Evolutionary conservation across 2,888 invertebrate genomes (phyloP).

Genomic region (Encarsia formosa): DNA sequence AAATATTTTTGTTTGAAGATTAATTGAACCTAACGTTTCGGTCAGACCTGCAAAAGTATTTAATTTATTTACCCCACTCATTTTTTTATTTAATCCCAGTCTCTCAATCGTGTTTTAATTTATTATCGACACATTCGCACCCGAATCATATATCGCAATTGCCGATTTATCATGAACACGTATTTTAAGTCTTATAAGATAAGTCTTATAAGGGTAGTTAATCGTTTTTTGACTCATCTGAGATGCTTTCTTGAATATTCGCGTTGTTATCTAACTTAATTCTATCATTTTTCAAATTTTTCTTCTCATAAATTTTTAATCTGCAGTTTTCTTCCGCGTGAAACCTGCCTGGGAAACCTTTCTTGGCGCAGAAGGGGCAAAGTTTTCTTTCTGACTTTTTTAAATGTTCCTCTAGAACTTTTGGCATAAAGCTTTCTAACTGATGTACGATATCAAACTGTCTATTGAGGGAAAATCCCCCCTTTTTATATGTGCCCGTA

Average conservation of each 20-base stretch:
- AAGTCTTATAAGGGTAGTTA: neutral
- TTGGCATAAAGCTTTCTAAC: neutral
- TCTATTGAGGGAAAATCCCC: neutral
- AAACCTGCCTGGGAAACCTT: neutral
- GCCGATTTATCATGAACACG: neutral
- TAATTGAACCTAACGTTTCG: neutral
- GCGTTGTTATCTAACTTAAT: neutral
- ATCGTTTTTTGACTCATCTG: neutral
- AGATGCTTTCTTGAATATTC: neutral
- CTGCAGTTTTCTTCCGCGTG: neutral
- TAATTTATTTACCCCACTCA: neutral
- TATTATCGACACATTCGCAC: slow-evolving; percentile 8
- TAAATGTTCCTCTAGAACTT: neutral
- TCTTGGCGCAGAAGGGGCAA: neutral
- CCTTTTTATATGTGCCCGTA: neutral
- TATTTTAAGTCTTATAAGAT: neutral
- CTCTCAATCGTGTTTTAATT: slow-evolving; percentile 16
- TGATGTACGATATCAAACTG: neutral
- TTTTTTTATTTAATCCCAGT: slow-evolving; percentile 17
- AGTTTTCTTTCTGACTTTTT: neutral
- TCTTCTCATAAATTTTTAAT: neutral
- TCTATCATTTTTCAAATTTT: neutral
- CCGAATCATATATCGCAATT: neutral
- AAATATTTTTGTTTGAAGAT: neutral
- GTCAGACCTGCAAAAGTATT: neutral